Evolutionary conservation across 1,140 invertebrate species (phyloP).

Genomic region (Drepana arcuata): DNA sequence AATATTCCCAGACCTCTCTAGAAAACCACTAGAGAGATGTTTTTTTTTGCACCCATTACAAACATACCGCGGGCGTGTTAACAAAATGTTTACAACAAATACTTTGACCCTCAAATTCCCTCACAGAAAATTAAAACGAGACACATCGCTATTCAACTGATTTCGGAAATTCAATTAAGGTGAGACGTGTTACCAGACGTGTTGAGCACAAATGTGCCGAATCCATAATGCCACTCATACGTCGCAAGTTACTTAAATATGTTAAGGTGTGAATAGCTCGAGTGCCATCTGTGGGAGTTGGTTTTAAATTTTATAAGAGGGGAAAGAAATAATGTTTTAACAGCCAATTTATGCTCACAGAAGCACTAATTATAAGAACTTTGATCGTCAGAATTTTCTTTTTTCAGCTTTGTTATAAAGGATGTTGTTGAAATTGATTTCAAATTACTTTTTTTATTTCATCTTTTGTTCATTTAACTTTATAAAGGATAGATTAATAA

Average conservation of each 20-base stretch:
- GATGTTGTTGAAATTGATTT: too few species aligned
- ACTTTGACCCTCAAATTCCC: slow-evolving; percentile 2
- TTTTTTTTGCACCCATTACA: slow-evolving; percentile 29
- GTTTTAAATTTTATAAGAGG: slow-evolving; percentile 8
- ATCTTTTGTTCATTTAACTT: too few species aligned
- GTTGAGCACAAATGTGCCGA: slow-evolving; percentile 44
- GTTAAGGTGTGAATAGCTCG: slow-evolving; percentile 45
- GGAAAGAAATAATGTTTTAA: slow-evolving; percentile 10
- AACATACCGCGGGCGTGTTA: slow-evolving; percentile 27
- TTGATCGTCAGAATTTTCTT: slow-evolving; percentile 12
- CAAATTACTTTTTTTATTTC: too few species aligned
- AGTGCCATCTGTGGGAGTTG: slow-evolving; percentile 10
- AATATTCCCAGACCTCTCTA: slow-evolving; percentile 24
- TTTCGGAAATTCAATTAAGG: too few species aligned
- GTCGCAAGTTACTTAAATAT: slow-evolving; percentile 37
- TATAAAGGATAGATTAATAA: too few species aligned
- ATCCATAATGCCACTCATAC: slow-evolving; percentile 48
- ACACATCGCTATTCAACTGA: too few species aligned
- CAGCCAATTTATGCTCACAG: slow-evolving; percentile 11
- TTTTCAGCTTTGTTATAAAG: too few species aligned
- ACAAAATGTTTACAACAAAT: slow-evolving; percentile 29
- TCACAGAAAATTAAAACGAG: too few species aligned
- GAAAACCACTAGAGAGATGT: slow-evolving; percentile 28
- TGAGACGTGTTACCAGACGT: too few species aligned
- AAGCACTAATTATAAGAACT: slow-evolving; percentile 15